Conservation (phyloP, 2,797 vertebrate species). For the Agapornis canus region DNA sequence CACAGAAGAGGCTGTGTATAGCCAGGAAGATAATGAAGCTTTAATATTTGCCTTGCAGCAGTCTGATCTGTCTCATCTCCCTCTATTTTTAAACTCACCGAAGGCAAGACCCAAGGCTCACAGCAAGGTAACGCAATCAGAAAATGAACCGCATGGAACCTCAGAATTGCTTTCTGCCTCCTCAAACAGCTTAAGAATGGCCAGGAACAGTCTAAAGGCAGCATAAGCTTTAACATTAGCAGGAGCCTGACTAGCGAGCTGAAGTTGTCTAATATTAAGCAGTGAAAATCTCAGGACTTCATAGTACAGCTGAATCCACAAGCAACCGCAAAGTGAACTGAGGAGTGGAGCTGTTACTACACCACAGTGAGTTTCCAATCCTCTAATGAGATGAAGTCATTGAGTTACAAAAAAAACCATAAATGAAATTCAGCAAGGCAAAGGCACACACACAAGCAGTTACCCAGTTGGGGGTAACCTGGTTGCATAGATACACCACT, state of each 20-base stretch:
- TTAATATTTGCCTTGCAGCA: background rate
- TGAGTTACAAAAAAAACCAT: background rate
- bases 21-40: background rate
- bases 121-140: background rate
- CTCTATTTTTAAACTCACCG: background rate
- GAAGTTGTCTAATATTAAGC: background rate
- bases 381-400: background rate
- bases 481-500: slow-evolving; percentile 42
- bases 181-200: background rate
- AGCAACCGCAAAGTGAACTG: background rate
- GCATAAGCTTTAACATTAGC: background rate
- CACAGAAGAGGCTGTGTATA: background rate
- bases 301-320: background rate
- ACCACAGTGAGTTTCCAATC: background rate
- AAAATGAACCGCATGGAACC: background rate
- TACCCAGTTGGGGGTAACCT: background rate
- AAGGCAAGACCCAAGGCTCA: background rate
- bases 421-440: background rate
- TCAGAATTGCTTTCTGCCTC: background rate
- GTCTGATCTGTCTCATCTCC: background rate
- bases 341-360: fast-evolving
- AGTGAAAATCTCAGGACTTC: background rate
- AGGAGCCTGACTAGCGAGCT: background rate
- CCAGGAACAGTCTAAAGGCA: background rate
- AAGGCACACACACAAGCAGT: slow-evolving; percentile 36